Base-by-base conservation (phyloP, 2,797 vertebrate species). In the Trachops cirrhosus region DNA sequence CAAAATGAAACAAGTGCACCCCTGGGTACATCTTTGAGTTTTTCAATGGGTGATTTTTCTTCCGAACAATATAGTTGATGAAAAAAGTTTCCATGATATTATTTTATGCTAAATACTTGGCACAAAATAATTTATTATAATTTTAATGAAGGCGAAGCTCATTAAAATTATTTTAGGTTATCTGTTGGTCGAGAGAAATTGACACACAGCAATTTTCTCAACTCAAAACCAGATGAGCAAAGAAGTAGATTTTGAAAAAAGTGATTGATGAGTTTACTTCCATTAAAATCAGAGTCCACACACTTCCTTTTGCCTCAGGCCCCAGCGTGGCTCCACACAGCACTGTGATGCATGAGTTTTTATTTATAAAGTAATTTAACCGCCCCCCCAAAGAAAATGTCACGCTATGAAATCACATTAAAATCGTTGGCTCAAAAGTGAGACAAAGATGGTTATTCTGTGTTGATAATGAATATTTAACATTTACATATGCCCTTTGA, bases 131-230 rank as follows among this genome's bases (percentile, higher is more conserved):
- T 77, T 90, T 89, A 44, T 86, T 75, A 52, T 88, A 86, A 67
- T 95, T 93, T 95, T 85, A 70, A 8, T 78, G 84, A 32, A 68
- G 22, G 3, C 89, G 11, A 91, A 77, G 41, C 3, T 78, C 62
- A 91, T 54, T 84, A 77, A 86, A 83, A 74, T 83, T 77, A 67
- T 94, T 91, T 91, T 93, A 79, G 19, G 57, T 64, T 78, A 29
- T 57, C 22, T 88, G 4, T 92, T 57, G 12, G 46, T 94, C 19
- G 48, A 67, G 34, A 84, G 44, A 83, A n/a, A 50, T 82, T 52
- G 29, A 70, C 32, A 80, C 19, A 48, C 21, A 3, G 32, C 19
- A 70, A 3, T 74, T 80, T 92, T 92, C 74, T 95, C 6, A 32
- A 9, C 41, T 91, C 41, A 91, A 15, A 75, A 70, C 32, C 15